Base-by-base conservation (phyloP, 2,888 invertebrate species). In the Caenorhabditis sp. region DNA sequence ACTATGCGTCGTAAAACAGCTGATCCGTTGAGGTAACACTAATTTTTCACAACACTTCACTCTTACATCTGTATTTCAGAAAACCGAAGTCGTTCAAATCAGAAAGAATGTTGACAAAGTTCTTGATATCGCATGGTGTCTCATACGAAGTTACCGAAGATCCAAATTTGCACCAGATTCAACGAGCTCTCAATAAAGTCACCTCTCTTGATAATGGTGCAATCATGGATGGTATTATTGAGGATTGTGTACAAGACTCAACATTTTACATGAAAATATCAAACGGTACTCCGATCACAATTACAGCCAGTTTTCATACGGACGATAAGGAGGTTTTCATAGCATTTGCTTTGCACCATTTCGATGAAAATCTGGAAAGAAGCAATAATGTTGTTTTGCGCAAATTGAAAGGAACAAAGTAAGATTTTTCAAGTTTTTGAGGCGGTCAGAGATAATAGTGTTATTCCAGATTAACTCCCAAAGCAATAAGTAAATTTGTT, bases 71-170 rank as follows among this genome's bases (percentile, higher is more conserved):
- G 3, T 24, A 3, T 58, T 58, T 31, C 19, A 58, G 57, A 58
- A 58, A 36, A 19, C 19, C 27, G 1, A 55, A 26, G 19, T 27
- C 57, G 6, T n/a, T 36, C 19, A 58, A 58, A 58, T 26, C 57
- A 19, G 57, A 58, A 24, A 12, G 57, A 36, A 2, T 14, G 5
- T 19, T 58, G 12, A 27, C 21, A 27, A 31, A 36, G 3, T 58
- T 58, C 21, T 17, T 58, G 57, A 31, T 58, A 10, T 58, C 57
- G 19, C 23, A 58, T 19, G 57, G 57, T n/a, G 31, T 58, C 10
- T 36, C 31, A n/a, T 36, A 36, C 8, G 57, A 58, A 19, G 31
- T 24, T 3, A 10, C 24, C 2, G 36, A 58, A 14, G 57, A 58
- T 58, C 57, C 57, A 58, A n/a, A 21, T 10, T 14, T 58, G 8